Base-by-base conservation (phyloP, 1,140 invertebrate species). In the Ooceraea biroi region DNA sequence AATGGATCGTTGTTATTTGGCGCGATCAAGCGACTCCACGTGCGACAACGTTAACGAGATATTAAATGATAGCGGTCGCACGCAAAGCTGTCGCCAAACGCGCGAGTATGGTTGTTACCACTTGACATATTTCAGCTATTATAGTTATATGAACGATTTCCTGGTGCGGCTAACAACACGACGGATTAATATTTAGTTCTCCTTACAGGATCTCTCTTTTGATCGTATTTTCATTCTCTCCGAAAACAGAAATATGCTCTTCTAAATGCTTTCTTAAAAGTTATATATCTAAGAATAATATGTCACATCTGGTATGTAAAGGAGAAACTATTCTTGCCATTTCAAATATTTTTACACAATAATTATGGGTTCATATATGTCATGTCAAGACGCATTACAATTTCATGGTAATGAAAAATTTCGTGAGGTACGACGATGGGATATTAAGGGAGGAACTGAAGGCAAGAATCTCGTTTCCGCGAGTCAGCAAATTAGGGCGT, bases 1-100 rank as follows among this genome's bases (percentile, higher is more conserved):
- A 89, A 90, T 88, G 86, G 88, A 88, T 90, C 80, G 86, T 83
- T 88, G 82, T 74, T 89, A 78, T 89, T 91, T 82, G 58, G 80
- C 68, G 57, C 44, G 76, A 74, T 84, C 85, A 71, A 87, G 77
- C 65, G 76, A 58, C 61, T 57, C 44, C 71, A 74, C 22, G 77
- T 66, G 76, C 77, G 84, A 77, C 69, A 55, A 57, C 68, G 74
- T 65, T 85, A 89, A 89, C 58, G 55, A 84, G 87, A 85, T 80
- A 80, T 89, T 83, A 88, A 66, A 61, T 82, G 78, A 83, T 87
- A 73, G 52, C 60, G 72, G 30, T 60, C 77, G 55, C 41, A 82
- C 48, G 65, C 58, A 77, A 90, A 72, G 63, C 73, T 73, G 78
- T 69, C 77, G 50, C 63, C 46, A 55, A 65, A 82, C 66, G 60